Conservation (phyloP, 2,888 invertebrate species). For the Acleris cristana region DNA sequence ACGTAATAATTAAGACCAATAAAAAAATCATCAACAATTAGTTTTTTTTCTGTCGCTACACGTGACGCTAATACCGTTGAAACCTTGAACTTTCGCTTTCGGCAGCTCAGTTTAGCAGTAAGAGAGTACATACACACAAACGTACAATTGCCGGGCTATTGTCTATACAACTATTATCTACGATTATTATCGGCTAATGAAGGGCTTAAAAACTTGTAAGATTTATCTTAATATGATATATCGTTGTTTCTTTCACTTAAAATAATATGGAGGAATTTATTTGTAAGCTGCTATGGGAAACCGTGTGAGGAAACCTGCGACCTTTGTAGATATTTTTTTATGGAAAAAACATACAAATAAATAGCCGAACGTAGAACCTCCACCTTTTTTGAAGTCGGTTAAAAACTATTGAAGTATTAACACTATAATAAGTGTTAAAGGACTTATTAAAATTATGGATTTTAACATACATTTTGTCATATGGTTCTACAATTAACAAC, state of each 20-base stretch:
- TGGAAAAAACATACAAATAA: no score
- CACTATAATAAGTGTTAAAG: no score
- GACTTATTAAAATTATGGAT: no score
- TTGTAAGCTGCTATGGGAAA: no score
- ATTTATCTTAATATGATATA: neutral
- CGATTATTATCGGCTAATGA: slow-evolving; percentile 13
- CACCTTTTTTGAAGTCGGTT: no score
- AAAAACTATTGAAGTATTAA: no score
- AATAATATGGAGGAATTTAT: neutral
- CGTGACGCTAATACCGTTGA: slow-evolving; percentile 8
- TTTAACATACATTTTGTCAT: no score
- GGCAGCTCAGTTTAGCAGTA: slow-evolving; percentile 29
- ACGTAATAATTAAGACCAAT: no score
- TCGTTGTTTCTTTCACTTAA: neutral
- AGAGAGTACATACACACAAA: slow-evolving; percentile 32
- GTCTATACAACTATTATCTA: slow-evolving; percentile 18
- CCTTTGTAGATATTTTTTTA: no score
- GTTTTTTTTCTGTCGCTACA: slow-evolving; percentile 19
- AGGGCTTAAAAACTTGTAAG: slow-evolving; percentile 3
- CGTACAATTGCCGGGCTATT: slow-evolving; percentile 28
- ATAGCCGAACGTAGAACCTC: no score
- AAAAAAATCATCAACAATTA: neutral
- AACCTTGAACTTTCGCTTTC: slow-evolving; percentile 37
- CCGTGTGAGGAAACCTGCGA: no score
- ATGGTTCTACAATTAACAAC: no score